Evolutionary conservation across 2,888 invertebrate species (phyloP), one percentile per base, ranked within the genome.

Genomic region (Pegoplata infirma): DNA sequence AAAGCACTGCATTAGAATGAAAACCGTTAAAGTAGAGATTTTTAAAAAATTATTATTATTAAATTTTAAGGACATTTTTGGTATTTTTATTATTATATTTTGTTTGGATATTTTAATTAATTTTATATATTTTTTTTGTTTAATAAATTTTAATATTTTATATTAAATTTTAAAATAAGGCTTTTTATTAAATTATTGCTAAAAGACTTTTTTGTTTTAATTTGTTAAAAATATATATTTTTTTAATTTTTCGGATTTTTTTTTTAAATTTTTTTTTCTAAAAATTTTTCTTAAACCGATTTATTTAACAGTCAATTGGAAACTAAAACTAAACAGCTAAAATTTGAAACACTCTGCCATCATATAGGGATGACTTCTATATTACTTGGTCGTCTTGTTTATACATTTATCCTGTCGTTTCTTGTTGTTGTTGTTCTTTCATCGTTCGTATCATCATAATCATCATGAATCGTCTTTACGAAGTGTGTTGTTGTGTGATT

Each of bases 1-100:
- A 64, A 86, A 79, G 63, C 76, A 81, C 81, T 82, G 80, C 51
- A 84, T 63, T 55, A 81, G 69, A 19, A 86, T 23, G 0, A 76
- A 69, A 76, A 82, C 80, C 80, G 83, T 80, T 79, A 81, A 40
- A 66, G 77, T 25, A 7, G 46, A 63, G 36, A 49, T 46, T 51
- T 63, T 49, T 21, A 36, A n/a, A 46, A 63, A 36, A 75, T 55
- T 71, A n/a, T n/a, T n/a, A n/a, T n/a, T n/a, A 56, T 75, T 61
- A n/a, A 75, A 16, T 44, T 63, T 72, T 67, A 58, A 58, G 40
- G 17, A 71, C 79, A 79, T 79, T 51, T 74, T 69, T n/a, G n/a
- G 16, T 32, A 0, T 8, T 53, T 51, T 51, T 23, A n/a, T 17
- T 46, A 49, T 56, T n/a, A n/a, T n/a, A n/a, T n/a, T n/a, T n/a